Percentiles rank a stretch among this genome's conserved stretches.
Evolutionary conservation across 2,888 invertebrate species (phyloP).

Genomic region (Hirtodrosophila cameraria): DNA sequence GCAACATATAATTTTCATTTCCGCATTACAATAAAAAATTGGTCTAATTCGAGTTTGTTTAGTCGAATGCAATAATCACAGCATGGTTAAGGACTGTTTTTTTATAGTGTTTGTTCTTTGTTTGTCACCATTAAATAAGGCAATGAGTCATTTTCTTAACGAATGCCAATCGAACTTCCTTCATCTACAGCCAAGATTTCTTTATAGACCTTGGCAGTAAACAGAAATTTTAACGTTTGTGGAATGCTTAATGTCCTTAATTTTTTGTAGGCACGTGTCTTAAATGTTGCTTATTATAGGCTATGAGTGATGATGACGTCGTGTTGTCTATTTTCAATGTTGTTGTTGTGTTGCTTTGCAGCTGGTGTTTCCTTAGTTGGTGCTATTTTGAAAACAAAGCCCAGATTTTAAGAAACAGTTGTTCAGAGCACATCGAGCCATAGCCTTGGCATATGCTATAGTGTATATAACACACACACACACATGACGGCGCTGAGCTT

Average conservation of each 20-base stretch:
- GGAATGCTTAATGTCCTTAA: conserved; percentile 17
- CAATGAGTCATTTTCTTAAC: neutral
- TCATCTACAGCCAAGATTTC: no score
- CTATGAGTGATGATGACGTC: conserved; percentile 30
- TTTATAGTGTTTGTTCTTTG: neutral
- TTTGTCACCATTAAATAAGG: conserved; percentile 8
- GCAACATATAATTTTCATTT: conserved; percentile 39
- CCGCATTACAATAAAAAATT: conserved; percentile 11
- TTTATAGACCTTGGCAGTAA: no score
- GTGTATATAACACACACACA: conserved; percentile 11
- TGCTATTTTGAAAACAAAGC: conserved; percentile 58
- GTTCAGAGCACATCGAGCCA: conserved; percentile 28
- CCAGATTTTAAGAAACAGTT: conserved; percentile 57
- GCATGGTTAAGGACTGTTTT: neutral
- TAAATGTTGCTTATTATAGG: conserved; percentile 31
- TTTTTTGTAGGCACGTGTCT: conserved; percentile 16
- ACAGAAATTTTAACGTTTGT: conserved; percentile 4
- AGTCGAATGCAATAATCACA: neutral
- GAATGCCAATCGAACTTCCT: no score
- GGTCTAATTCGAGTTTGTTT: neutral
- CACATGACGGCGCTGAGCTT: conserved; percentile 30
- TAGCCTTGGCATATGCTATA: conserved; percentile 45
- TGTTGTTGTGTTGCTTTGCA: conserved; percentile 20
- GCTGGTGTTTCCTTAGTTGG: conserved; percentile 47
- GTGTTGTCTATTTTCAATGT: conserved; percentile 18